Percentiles rank a stretch among this genome's conserved stretches.
Conservation (phyloP, 1,140 invertebrate species). For the Protaetia brevitarsis region DNA sequence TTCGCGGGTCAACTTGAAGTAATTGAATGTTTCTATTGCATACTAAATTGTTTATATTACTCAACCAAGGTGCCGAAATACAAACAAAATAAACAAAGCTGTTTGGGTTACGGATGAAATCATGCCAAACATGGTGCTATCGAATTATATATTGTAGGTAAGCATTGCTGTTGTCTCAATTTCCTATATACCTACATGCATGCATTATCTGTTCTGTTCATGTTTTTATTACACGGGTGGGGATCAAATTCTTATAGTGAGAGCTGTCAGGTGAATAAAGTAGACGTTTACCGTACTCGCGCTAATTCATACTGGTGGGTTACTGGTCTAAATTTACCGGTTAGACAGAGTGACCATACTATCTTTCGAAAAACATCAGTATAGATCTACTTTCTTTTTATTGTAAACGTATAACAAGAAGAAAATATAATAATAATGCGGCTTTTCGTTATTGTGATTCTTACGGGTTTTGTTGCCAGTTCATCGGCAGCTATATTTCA, state of each 20-base stretch:
- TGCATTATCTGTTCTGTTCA: not conserved
- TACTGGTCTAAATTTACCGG: conserved; percentile 13
- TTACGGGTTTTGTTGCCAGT: not conserved
- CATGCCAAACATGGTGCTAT: not conserved
- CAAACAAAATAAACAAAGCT: too few species aligned
- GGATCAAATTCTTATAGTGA: conserved; percentile 14
- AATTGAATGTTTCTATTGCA: too few species aligned
- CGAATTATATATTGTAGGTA: not conserved
- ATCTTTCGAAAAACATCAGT: not conserved
- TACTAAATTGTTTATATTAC: too few species aligned
- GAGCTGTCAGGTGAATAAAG: conserved; percentile 2
- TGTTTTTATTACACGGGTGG: not conserved
- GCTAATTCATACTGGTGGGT: not conserved
- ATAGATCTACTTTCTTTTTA: too few species aligned
- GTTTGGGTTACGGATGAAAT: too few species aligned
- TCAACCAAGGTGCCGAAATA: too few species aligned
- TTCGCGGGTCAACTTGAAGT: too few species aligned
- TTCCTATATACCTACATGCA: not conserved
- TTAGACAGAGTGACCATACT: conserved; percentile 13
- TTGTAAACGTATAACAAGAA: not conserved
- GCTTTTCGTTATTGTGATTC: not conserved
- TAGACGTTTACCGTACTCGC: not conserved
- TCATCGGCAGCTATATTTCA: not conserved
- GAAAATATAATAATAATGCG: not conserved
- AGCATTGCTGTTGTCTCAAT: not conserved